These are phyloP conservation scores for Caranx ignobilis DNA, from an alignment of 2,113 vertebrate species.

Conservation along the genomic window DNA sequence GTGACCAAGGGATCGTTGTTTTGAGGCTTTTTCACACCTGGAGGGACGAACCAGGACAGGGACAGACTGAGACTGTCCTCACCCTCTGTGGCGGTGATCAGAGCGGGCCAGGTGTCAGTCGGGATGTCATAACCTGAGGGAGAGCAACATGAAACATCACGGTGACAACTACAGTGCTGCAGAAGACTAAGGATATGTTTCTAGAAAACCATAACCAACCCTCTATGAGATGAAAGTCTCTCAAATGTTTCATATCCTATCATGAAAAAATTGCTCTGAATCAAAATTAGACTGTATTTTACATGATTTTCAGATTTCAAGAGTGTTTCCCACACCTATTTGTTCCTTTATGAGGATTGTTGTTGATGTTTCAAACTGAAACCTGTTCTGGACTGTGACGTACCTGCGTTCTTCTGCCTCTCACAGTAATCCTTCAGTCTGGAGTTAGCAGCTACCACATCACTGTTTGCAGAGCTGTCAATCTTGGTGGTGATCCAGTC, in stretches of 20 bases:
- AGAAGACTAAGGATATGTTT: background rate
- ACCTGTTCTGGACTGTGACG: background rate
- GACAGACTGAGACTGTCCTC: fast-evolving
- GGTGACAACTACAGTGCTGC: background rate
- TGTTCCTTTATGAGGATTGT: no score
- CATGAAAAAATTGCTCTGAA: no score
- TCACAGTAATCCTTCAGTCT: slow-evolving; percentile 38
- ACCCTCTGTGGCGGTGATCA: slow-evolving; percentile 27
- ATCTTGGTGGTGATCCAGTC: slow-evolving; percentile 63
- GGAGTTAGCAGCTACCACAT: slow-evolving; percentile 2
- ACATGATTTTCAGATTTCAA: background rate
- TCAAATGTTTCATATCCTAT: no score
- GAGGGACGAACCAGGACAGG: slow-evolving; percentile 56
- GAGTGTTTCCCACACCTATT: background rate
- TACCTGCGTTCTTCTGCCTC: slow-evolving; percentile 48
- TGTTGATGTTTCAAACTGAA: no score
- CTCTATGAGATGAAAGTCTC: background rate
- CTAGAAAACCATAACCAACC: no score
- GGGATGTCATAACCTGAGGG: slow-evolving; percentile 6
- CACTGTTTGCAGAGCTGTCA: fast-evolving
- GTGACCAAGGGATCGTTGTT: background rate
- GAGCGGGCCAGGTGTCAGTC: slow-evolving; percentile 12
- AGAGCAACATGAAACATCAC: background rate
- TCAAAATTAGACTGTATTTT: no score
- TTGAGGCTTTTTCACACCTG: fast-evolving